Base-by-base conservation (phyloP, 2,113 vertebrate species). In the Channa argus region DNA sequence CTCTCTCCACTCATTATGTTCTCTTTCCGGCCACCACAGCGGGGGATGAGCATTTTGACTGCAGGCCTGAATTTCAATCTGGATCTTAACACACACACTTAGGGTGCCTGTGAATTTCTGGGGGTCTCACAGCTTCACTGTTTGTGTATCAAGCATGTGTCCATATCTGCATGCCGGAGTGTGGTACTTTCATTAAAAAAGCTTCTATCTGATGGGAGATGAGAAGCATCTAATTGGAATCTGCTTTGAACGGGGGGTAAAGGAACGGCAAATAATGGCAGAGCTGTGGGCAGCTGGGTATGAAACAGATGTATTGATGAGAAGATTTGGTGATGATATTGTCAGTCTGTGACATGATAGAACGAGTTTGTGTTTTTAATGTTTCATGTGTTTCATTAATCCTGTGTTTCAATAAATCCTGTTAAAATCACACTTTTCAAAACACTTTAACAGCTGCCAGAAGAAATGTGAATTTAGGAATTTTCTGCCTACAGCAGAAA, bases 1-100 rank as follows among this genome's bases (percentile, higher is more conserved):
- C 69, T 81, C 51, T 77, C 69, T 67, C 47, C 60, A 45, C 33
- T 36, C 24, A 71, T 75, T 59, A 70, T 70, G 63, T 41, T 69
- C 50, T 62, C 15, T 59, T 43, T 60, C 49, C 56, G 37, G 55
- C 44, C 71, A 36, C 44, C 71, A 71, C 74, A 65, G 54, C 0
- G 2, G 47, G n/a, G 39, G 4, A 43, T 7, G 44, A 38, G 33
- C 59, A 74, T 65, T 24, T 59, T 65, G 73, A 75, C 66, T 61
- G 33, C 14, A 44, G 34, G 54, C 5, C 45, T 44, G 73, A 56
- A 71, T 70, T 73, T 64, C 6, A 73, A 64, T 60, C 43, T 76
- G 62, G 14, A 67, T 38, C 33, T 15, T 3, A 1, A 53, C 47
- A 63, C 46, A 38, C 2, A 38, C 2, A 37, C 8, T 33, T 33